phyloP scores from a whole-genome alignment of 2,113 vertebrate genomes.

The Periophthalmus modestus region DNA sequence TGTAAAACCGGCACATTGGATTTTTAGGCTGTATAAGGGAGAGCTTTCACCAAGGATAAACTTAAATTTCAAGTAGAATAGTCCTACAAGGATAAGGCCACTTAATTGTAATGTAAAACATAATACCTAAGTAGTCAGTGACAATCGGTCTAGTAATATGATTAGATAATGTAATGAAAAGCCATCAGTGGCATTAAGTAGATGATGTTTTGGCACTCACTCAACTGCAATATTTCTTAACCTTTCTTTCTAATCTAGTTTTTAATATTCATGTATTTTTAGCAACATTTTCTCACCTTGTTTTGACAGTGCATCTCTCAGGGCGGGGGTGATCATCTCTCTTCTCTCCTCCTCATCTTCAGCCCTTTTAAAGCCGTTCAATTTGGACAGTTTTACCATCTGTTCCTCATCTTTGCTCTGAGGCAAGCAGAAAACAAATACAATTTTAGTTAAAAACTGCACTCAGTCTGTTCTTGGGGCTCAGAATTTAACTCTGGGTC shows the following conservation, averaged over 20 bases:
- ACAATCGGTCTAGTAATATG: constrained; percentile 41
- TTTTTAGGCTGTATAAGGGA: background rate
- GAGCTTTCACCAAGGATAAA: too few species aligned
- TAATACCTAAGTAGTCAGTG: background rate
- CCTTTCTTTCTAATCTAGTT: background rate
- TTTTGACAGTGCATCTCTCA: constrained; percentile 86
- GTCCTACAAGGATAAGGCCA: background rate
- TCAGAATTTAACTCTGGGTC: background rate
- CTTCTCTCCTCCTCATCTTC: constrained; percentile 73
- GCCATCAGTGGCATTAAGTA: constrained; percentile 31
- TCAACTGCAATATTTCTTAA: background rate
- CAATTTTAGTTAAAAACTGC: background rate
- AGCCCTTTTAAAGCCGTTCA: constrained; percentile 57
- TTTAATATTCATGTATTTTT: background rate
- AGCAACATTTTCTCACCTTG: constrained; percentile 82
- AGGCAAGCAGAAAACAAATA: constrained; percentile 29
- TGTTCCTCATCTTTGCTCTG: constrained; percentile 74
- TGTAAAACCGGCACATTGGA: background rate
- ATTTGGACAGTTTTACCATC: constrained; percentile 53
- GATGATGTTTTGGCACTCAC: constrained; percentile 28
- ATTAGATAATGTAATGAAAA: constrained; percentile 34
- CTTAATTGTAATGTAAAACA: background rate
- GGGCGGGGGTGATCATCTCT: constrained; percentile 91
- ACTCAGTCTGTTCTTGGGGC: background rate
- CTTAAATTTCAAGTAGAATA: background rate